Base-by-base conservation (phyloP, 1,140 invertebrate genomes). In the Monomorium pharaonis region DNA sequence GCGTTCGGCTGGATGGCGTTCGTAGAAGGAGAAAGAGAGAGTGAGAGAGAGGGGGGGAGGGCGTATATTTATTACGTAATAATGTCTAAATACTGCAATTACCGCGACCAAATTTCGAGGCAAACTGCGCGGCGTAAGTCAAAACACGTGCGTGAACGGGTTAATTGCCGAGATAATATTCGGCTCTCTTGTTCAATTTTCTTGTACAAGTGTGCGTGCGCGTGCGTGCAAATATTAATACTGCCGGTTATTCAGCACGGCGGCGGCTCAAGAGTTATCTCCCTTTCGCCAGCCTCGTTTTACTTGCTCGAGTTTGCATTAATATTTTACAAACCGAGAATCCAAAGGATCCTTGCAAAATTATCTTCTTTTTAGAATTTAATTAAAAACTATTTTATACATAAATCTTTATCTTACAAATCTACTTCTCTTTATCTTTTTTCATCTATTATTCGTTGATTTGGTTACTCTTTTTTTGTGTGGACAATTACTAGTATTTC, bases 101-200 rank as follows among this genome's bases (percentile, higher is more conserved):
- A 80, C 33, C 37, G 0, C 56, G 5, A 42, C 16, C 37, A 21
- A 83, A 51, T 56, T 83, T 72, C 24, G 67, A 24, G 12, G 37
- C 76, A 69, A 44, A 16, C 67, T 33, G 78, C 21, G 67, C 37
- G 33, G 78, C 18, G 56, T 74, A 74, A 83, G 78, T 58, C 51
- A 30, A 58, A 58, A 83, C 78, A 72, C 7, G 54, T 74, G 78
- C 67, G 27, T n/a, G 76, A 80, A 47, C 78, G 78, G 58, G 51
- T 83, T 72, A 83, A 83, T 83, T 83, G 37, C 67, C 58, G 42
- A 44, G 67, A 83, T 70, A 81, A 81, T 83, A 74, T 83, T 56
- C 65, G 16, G 65, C 37, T 47, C 10, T 42, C 70, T 42, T 42
- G 51, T 74, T 56, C 51, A 42, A 21, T 74, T 56, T 30, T 14